phyloP scores from a whole-genome alignment of 2,888 invertebrate species.

The Leptopilina drosophilae region DNA sequence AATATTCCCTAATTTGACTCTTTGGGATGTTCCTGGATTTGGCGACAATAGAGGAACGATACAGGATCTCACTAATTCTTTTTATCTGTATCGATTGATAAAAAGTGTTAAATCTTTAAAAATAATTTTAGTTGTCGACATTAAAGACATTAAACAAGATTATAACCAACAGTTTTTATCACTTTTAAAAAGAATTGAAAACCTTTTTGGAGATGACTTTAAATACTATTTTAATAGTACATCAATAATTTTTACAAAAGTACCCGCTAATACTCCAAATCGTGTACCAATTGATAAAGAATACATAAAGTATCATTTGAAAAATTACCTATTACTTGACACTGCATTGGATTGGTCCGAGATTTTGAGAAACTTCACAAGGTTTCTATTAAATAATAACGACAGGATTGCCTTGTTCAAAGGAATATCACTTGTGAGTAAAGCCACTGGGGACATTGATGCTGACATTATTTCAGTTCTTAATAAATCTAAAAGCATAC shows the following conservation, averaged over 20 bases:
- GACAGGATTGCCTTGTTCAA: slow-evolving; percentile 15
- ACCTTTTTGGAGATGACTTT: neutral
- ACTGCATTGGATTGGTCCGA: neutral
- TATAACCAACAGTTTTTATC: neutral
- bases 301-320: neutral
- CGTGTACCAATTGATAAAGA: neutral
- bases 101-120: slow-evolving; percentile 18
- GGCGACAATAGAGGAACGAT: neutral
- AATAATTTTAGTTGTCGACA: slow-evolving; percentile 27
- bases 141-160: neutral
- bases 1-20: neutral
- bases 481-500: neutral
- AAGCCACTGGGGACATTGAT: slow-evolving; percentile 4
- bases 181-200: neutral
- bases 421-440: neutral
- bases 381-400: neutral
- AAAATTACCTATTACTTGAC: no score
- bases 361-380: neutral
- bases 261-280: neutral
- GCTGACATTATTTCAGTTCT: neutral
- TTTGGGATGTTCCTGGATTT: neutral
- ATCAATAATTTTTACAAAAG: slow-evolving; percentile 34
- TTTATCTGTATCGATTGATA: neutral
- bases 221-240: slow-evolving; percentile 2
- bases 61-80: slow-evolving; percentile 26